Percentiles rank a stretch among this genome's conserved stretches.
These are phyloP conservation scores for Passer montanus DNA, from an alignment of 2,113 vertebrate genomes.

Conservation along the genomic window DNA sequence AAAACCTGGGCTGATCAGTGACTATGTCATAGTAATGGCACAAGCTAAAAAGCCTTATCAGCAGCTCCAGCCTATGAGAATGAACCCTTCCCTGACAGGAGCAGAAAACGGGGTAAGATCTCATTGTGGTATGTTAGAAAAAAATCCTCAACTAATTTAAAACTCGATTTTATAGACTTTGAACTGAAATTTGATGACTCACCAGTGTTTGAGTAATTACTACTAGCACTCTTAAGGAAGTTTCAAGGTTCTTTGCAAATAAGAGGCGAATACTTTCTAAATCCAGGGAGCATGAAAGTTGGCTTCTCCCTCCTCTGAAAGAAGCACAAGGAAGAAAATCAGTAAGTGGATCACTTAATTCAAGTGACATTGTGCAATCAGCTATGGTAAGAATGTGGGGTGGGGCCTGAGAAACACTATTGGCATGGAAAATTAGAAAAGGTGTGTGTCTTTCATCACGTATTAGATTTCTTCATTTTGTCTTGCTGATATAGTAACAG, in stretches of 20 bases:
- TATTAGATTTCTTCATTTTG: conserved; percentile 43
- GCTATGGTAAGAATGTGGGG: conserved; percentile 33
- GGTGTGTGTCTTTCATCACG: background rate
- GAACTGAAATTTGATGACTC: conserved; percentile 2
- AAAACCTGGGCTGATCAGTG: background rate
- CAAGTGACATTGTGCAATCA: conserved; percentile 8
- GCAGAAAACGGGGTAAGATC: background rate
- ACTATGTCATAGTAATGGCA: background rate
- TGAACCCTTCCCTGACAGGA: background rate
- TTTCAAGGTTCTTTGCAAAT: background rate
- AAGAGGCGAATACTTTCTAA: background rate
- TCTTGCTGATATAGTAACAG: conserved; percentile 14
- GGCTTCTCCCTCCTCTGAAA: background rate
- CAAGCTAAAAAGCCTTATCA: background rate
- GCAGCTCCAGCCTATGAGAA: background rate
- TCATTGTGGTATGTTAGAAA: background rate
- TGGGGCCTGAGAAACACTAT: conserved; percentile 49
- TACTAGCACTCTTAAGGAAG: background rate
- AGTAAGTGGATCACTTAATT: background rate
- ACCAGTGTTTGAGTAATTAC: background rate
- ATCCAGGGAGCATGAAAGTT: background rate
- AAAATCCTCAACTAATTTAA: background rate
- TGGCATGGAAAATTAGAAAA: background rate
- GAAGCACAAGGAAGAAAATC: conserved; percentile 3
- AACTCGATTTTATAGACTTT: background rate